These are phyloP conservation scores for Cheilosia vernalis DNA, from an alignment of 2,888 invertebrate genomes.

Conservation along the genomic window DNA sequence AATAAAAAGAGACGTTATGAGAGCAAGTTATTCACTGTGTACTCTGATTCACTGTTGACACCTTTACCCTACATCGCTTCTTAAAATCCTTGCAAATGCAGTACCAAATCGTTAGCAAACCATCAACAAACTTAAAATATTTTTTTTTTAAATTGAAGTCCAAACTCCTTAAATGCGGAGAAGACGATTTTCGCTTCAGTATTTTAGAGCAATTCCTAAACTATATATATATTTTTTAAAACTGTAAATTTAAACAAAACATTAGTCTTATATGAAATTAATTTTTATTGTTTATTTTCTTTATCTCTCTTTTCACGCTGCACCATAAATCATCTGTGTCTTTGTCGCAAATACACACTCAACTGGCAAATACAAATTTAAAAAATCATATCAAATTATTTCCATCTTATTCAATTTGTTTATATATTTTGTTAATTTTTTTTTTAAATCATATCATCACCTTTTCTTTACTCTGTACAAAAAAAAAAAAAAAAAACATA, in stretches of 20 bases:
- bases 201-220: neutral
- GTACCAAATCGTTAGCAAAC: too few species aligned
- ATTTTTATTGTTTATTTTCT: constrained; percentile 57
- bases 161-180: neutral
- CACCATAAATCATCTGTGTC: constrained; percentile 75
- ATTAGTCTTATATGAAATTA: constrained; percentile 43
- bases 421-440: constrained; percentile 8
- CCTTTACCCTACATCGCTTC: too few species aligned
- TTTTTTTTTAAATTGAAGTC: neutral
- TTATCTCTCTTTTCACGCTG: constrained; percentile 77
- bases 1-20: too few species aligned
- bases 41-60: too few species aligned
- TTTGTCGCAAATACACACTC: constrained; percentile 69
- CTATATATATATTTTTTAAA: constrained; percentile 2
- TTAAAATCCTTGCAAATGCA: too few species aligned
- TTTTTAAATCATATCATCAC: constrained; percentile 22
- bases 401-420: constrained; percentile 5
- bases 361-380: constrained; percentile 59
- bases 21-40: too few species aligned
- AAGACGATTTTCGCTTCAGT: constrained; percentile 31
- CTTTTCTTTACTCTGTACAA: constrained; percentile 17
- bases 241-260: constrained; percentile 15
- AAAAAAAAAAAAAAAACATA: constrained; percentile 38
- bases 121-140: too few species aligned
- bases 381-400: constrained; percentile 21